phyloP scores from a whole-genome alignment of 2,797 vertebrate genomes.

The Tokudaia tokunoshimensis region DNA sequence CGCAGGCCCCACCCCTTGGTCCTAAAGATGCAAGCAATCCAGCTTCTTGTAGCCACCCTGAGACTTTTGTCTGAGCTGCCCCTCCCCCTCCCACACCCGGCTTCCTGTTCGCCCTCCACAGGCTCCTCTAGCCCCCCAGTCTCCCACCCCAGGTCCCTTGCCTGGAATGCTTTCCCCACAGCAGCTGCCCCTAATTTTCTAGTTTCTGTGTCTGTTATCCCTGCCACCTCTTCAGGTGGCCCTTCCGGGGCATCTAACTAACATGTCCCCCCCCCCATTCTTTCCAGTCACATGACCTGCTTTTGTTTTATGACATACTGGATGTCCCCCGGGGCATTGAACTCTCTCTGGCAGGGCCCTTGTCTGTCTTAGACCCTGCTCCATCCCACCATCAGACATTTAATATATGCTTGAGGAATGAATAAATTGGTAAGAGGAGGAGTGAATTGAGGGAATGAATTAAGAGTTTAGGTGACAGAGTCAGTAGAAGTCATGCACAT shows the following conservation, averaged over 20 bases:
- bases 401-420: background rate
- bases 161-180: background rate
- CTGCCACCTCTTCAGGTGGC: background rate
- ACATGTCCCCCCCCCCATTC: too few relatives aligned
- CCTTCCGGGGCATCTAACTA: background rate
- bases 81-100: background rate
- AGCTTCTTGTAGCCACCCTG: background rate
- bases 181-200: background rate
- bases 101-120: background rate
- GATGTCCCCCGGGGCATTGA: background rate
- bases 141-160: conserved; percentile 23
- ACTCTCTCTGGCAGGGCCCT: background rate
- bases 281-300: background rate
- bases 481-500: background rate
- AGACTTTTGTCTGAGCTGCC: fast-evolving
- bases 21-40: fast-evolving
- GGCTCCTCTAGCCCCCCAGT: background rate
- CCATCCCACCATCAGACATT: background rate
- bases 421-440: background rate
- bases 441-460: background rate
- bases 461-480: background rate
- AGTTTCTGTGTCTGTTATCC: background rate
- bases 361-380: background rate
- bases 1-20: background rate
- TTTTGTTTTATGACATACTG: background rate